phyloP scores from a whole-genome alignment of 1,140 invertebrate genomes.

The Cyrtorhinus lividipennis region DNA sequence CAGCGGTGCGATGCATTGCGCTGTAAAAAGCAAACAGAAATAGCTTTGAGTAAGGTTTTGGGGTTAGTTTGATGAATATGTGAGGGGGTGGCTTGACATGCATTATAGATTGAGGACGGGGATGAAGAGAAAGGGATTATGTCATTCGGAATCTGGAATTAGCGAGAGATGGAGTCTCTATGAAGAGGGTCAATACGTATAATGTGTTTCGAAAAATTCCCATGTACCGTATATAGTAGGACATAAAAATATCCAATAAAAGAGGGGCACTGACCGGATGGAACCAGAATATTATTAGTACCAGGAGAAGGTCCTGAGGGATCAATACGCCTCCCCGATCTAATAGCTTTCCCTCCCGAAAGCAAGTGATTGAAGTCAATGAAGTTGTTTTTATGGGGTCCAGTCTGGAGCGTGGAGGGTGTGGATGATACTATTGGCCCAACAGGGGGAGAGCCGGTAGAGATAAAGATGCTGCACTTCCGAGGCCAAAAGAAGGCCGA shows the following conservation, averaged over 20 bases:
- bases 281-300: slow-evolving; percentile 9
- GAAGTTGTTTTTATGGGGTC: slow-evolving; percentile 18
- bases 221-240: neutral
- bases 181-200: no score
- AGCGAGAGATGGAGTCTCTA: no score
- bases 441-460: neutral
- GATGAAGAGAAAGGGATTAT: no score
- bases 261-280: neutral
- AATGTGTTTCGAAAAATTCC: no score
- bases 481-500: neutral
- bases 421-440: slow-evolving; percentile 2
- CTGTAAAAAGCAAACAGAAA: slow-evolving; percentile 32
- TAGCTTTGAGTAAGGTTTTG: no score
- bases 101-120: no score
- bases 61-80: no score
- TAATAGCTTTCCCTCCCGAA: slow-evolving; percentile 1
- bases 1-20: slow-evolving; percentile 37
- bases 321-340: neutral
- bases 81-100: no score
- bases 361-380: slow-evolving; percentile 16
- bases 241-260: slow-evolving; percentile 8
- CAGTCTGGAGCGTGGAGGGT: slow-evolving; percentile 5
- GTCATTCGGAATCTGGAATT: no score
- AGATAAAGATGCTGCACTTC: slow-evolving; percentile 1
- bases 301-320: neutral